A percentile compares a stretch with the other conserved stretches of the same genome.
phyloP scores from a whole-genome alignment of 2,113 vertebrate species.

The Dermatemys mawii region DNA sequence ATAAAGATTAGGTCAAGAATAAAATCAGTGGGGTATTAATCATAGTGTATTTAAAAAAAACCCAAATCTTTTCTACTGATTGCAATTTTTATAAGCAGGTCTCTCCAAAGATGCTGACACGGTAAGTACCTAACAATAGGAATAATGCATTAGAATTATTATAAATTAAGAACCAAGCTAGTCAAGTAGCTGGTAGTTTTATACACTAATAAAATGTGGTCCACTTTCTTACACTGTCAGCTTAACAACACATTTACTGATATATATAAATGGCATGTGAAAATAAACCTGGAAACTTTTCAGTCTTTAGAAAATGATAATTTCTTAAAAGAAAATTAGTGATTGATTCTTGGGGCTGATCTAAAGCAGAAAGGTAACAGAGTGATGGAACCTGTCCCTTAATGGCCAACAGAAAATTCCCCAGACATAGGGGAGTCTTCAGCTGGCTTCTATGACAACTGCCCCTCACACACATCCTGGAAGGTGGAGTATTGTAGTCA shows the following conservation, averaged over 20 bases:
- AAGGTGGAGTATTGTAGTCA: background rate
- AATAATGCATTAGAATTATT: background rate
- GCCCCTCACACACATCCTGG: background rate
- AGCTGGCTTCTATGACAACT: background rate
- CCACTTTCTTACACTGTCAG: no score
- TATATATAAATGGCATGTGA: background rate
- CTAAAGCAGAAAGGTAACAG: background rate
- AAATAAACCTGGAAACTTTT: background rate
- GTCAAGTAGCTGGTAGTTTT: background rate
- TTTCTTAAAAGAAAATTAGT: background rate
- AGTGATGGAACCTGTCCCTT: background rate
- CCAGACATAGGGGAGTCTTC: background rate
- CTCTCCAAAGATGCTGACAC: background rate
- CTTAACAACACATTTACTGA: background rate
- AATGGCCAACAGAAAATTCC: background rate
- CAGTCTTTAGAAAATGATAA: background rate
- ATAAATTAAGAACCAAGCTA: background rate
- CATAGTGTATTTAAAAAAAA: background rate
- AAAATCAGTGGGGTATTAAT: background rate
- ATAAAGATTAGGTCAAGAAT: background rate
- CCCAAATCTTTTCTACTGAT: background rate
- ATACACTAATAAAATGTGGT: no score
- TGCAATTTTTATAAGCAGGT: background rate
- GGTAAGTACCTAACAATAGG: background rate
- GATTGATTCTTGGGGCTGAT: background rate